These are phyloP conservation scores for Brachionus koreanus DNA, from an alignment of 1,140 invertebrate species.

Conservation along the genomic window DNA sequence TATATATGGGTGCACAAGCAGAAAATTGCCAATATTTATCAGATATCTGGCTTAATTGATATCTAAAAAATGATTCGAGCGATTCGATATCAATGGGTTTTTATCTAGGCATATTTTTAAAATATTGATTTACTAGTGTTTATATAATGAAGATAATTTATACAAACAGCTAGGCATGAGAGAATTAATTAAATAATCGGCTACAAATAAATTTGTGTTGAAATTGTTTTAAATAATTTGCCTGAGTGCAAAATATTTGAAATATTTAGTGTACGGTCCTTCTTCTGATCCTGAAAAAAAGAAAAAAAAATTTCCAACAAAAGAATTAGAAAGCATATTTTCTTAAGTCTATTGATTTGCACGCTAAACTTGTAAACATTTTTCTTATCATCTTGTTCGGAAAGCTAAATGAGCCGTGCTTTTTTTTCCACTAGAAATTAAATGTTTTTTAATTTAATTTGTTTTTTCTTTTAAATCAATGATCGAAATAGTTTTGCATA, in stretches of 20 bases:
- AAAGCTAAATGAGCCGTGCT: neutral
- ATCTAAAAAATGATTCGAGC: conserved; percentile 7
- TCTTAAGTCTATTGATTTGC: neutral
- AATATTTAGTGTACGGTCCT: neutral
- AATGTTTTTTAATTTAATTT: conserved; percentile 1
- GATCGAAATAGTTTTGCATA: neutral
- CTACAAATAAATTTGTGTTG: neutral
- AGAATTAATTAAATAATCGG: conserved; percentile 9
- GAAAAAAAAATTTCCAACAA: neutral
- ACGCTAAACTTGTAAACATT: conserved; percentile 8
- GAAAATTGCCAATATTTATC: conserved; percentile 8
- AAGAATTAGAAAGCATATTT: neutral
- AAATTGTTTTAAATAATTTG: neutral
- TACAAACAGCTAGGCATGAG: neutral
- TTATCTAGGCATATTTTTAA: neutral
- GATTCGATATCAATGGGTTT: conserved; percentile 1
- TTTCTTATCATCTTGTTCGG: neutral
- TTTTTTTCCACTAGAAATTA: neutral
- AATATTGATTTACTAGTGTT: conserved; percentile 4
- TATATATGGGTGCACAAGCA: neutral
- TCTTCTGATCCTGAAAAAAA: neutral
- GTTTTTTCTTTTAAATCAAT: neutral
- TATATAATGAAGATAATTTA: conserved; percentile 7
- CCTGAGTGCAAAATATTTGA: neutral
- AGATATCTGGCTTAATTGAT: conserved; percentile 2